These are phyloP conservation scores for Alca torda DNA, from an alignment of 2,797 vertebrate species.

Conservation along the genomic window DNA sequence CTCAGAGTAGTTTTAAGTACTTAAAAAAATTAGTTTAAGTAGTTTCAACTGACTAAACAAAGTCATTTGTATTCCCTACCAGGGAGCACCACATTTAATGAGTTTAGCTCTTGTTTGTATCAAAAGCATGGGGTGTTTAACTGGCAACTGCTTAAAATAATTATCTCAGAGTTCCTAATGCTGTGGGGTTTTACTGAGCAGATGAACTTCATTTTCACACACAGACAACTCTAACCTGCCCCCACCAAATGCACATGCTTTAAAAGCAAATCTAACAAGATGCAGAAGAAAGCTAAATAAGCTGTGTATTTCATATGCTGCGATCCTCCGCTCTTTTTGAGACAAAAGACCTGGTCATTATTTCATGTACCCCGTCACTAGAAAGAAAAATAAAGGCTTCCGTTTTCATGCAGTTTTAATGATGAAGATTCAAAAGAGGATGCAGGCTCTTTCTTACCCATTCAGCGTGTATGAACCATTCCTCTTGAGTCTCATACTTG, in stretches of 20 bases:
- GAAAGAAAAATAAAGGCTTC: background rate
- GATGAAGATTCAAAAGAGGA: background rate
- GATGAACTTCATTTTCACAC: background rate
- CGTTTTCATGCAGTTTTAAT: background rate
- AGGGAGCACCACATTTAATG: background rate
- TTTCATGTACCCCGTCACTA: fast-evolving
- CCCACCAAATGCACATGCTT: fast-evolving
- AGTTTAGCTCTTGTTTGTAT: background rate
- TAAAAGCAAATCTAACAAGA: background rate
- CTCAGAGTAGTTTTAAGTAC: background rate
- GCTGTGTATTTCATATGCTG: fast-evolving
- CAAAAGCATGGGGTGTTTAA: background rate
- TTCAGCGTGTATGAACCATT: constrained; percentile 87
- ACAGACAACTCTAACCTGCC: background rate
- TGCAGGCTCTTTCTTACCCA: constrained; percentile 76
- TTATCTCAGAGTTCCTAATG: background rate
- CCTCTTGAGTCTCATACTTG: constrained; percentile 85
- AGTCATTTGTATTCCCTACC: background rate
- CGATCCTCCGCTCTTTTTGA: background rate
- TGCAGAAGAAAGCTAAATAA: background rate
- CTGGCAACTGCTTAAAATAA: background rate
- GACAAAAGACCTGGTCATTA: background rate
- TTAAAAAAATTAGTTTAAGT: background rate
- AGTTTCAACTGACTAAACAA: background rate
- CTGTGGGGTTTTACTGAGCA: background rate